Percentiles rank a stretch among this genome's conserved stretches.
phyloP scores from a whole-genome alignment of 2,113 vertebrate species.

The Riparia riparia region DNA sequence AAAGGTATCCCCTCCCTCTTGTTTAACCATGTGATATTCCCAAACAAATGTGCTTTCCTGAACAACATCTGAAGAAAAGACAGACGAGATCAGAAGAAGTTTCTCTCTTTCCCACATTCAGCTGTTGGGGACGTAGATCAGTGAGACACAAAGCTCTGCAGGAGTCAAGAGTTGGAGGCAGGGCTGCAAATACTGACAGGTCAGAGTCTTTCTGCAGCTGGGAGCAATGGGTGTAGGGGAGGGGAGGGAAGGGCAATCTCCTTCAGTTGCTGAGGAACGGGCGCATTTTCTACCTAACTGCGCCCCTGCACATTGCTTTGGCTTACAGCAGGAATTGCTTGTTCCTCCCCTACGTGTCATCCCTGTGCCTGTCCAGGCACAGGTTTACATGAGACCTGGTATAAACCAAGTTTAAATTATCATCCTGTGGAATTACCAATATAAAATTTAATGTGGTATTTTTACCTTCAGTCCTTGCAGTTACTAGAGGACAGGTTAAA shows the following conservation, averaged over 20 bases:
- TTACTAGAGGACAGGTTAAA: constrained; percentile 42
- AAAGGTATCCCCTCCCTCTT: not conserved
- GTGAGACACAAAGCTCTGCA: not conserved
- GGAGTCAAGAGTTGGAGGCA: not conserved
- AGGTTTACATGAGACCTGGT: not conserved
- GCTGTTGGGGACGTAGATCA: not conserved
- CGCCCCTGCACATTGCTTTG: not conserved
- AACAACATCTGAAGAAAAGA: not conserved
- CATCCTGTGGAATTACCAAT: not conserved
- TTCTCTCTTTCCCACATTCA: not conserved
- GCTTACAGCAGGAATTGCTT: not conserved
- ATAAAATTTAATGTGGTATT: constrained; percentile 65
- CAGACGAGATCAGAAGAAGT: not conserved
- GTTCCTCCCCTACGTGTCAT: not conserved
- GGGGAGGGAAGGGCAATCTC: not conserved
- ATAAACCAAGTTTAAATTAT: constrained; percentile 13
- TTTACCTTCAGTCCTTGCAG: constrained; percentile 49
- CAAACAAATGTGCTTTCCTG: not conserved
- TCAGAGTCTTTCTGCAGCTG: not conserved
- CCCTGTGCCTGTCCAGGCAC: not conserved
- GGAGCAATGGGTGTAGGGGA: not conserved
- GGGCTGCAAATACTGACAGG: not conserved
- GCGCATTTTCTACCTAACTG: not conserved
- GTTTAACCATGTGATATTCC: not conserved
- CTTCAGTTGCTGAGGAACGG: not conserved